Evolutionary conservation across 2,113 vertebrate species (phyloP).

Genomic region (Tenebrosternarchus preto): DNA sequence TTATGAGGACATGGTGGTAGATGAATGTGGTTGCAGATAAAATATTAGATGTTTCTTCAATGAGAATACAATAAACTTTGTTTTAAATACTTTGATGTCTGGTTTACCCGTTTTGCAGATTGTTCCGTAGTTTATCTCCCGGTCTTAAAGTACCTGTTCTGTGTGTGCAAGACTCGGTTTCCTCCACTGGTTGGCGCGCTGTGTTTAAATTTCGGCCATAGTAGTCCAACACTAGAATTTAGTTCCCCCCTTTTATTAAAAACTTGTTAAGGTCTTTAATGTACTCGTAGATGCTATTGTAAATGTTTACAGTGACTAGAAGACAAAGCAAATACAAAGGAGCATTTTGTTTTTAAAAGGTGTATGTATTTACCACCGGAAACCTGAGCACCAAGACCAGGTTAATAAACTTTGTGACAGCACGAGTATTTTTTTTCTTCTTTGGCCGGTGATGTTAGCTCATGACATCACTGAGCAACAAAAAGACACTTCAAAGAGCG

Average conservation of each 20-base stretch:
- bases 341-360: slow-evolving; percentile 5
- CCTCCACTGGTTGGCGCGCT: slow-evolving; percentile 53
- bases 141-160: too few relatives aligned
- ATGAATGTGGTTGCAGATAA: slow-evolving; percentile 92
- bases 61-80: slow-evolving; percentile 14
- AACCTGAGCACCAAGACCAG: neutral
- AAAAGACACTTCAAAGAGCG: slow-evolving; percentile 43
- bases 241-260: neutral
- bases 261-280: neutral
- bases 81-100: neutral
- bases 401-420: slow-evolving; percentile 41
- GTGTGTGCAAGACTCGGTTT: slow-evolving; percentile 5
- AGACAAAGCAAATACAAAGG: too few relatives aligned
- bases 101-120: neutral
- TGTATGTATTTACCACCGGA: slow-evolving; percentile 7
- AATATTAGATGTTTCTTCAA: neutral
- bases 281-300: neutral
- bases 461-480: slow-evolving; percentile 56
- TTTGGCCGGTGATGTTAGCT: slow-evolving; percentile 32
- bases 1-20: slow-evolving; percentile 96
- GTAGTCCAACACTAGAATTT: neutral
- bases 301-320: too few relatives aligned
- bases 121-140: neutral
- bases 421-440: slow-evolving; percentile 13
- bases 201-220: slow-evolving; percentile 13